Percentiles rank a stretch among this genome's conserved stretches.
Evolutionary conservation across 2,888 invertebrate genomes (phyloP).

Genomic region (Isoperla grammatica): DNA sequence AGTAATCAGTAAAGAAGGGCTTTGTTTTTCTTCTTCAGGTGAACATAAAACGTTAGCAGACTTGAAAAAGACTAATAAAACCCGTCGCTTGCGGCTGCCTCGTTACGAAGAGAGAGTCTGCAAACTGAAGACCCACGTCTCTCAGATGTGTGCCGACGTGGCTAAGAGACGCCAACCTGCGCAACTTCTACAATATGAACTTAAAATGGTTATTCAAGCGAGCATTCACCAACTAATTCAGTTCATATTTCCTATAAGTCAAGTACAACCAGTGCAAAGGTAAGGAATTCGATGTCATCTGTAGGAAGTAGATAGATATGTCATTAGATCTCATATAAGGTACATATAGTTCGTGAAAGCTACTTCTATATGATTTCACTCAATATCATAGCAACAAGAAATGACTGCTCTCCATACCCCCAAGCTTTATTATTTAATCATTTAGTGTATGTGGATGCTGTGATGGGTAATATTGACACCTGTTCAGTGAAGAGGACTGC

Average conservation of each 20-base stretch:
- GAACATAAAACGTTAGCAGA: constrained; percentile 38
- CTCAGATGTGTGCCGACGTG: constrained; percentile 47
- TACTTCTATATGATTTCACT: too few species aligned
- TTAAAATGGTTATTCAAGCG: constrained; percentile 53
- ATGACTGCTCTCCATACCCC: too few species aligned
- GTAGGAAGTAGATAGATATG: too few species aligned
- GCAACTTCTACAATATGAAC: constrained; percentile 47
- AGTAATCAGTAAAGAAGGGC: too few species aligned
- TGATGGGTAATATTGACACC: too few species aligned
- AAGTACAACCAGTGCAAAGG: constrained; percentile 48
- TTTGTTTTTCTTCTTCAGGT: too few species aligned
- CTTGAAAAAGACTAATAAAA: constrained; percentile 44
- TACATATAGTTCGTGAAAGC: too few species aligned
- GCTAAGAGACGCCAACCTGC: constrained; percentile 48
- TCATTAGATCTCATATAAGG: too few species aligned
- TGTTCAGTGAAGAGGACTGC: constrained; percentile 27
- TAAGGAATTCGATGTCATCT: constrained; percentile 35
- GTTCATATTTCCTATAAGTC: constrained; percentile 63
- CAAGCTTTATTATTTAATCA: too few species aligned
- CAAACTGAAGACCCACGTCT: constrained; percentile 53
- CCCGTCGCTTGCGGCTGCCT: constrained; percentile 46
- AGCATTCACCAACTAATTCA: constrained; percentile 58
- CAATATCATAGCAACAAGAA: too few species aligned
- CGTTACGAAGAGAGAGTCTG: constrained; percentile 59
- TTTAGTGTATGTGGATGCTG: too few species aligned